A percentile compares a stretch with the other conserved stretches of the same genome.
Conservation (phyloP, 2,113 vertebrate species). For the Rhipidura dahli region DNA sequence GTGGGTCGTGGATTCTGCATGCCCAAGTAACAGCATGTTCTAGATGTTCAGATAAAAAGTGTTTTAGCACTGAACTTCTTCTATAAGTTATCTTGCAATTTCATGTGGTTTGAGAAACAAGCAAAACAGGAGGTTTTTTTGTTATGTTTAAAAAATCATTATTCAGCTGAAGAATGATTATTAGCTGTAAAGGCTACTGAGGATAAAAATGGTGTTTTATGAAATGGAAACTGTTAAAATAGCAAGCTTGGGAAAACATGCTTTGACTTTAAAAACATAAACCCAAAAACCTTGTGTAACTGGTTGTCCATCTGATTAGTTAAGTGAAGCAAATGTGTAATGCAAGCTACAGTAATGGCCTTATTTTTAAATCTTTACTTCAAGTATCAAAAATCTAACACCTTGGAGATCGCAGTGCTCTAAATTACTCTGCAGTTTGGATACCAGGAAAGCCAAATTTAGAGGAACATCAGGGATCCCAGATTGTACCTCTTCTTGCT, state of each 20-base stretch:
- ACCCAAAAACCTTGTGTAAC: neutral
- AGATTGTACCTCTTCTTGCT: neutral
- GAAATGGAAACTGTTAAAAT: neutral
- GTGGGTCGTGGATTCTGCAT: neutral
- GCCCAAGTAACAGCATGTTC: neutral
- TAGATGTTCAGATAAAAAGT: neutral
- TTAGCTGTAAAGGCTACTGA: neutral
- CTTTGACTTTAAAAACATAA: neutral
- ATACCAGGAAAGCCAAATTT: neutral
- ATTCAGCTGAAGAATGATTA: neutral
- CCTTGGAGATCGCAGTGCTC: neutral
- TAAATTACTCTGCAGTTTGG: neutral
- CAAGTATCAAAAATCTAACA: neutral
- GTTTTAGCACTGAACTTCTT: neutral
- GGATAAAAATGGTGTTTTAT: neutral
- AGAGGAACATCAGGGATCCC: neutral
- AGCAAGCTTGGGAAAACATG: neutral
- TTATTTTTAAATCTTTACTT: neutral
- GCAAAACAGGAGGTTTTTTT: neutral
- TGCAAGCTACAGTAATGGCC: neutral
- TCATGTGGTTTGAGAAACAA: neutral
- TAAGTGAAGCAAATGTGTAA: neutral
- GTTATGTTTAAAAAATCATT: neutral
- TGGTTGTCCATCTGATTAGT: neutral
- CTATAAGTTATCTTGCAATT: neutral